phyloP scores from a whole-genome alignment of 1,140 invertebrate genomes.

The Phymorhynchus buccinoides region DNA sequence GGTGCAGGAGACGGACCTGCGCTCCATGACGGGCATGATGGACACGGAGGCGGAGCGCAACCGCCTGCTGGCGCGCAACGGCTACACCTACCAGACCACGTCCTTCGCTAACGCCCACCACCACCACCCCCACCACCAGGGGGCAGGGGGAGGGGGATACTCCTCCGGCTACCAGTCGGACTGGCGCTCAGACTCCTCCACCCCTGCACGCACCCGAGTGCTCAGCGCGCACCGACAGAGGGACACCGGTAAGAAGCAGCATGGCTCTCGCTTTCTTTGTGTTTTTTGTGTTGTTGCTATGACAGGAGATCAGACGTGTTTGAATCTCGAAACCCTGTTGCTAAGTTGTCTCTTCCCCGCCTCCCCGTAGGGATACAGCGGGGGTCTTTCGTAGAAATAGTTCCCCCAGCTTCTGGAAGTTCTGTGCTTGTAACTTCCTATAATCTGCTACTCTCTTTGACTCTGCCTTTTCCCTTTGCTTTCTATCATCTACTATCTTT shows the following conservation, averaged over 20 bases:
- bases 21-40: slow-evolving; percentile 51
- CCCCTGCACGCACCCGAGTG: slow-evolving; percentile 53
- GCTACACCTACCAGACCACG: slow-evolving; percentile 37
- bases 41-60: slow-evolving; percentile 59
- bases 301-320: too few species aligned
- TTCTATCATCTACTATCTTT: too few species aligned
- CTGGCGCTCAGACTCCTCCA: slow-evolving; percentile 57
- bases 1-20: slow-evolving; percentile 58
- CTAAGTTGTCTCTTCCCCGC: too few species aligned
- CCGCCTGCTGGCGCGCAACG: slow-evolving; percentile 50
- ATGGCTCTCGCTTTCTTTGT: neutral
- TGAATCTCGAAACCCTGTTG: too few species aligned
- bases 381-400: too few species aligned
- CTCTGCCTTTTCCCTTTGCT: too few species aligned
- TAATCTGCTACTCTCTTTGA: too few species aligned
- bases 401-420: too few species aligned
- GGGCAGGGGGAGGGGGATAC: neutral
- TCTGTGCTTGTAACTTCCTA: too few species aligned
- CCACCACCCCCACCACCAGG: neutral
- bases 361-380: too few species aligned
- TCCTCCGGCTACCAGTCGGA: slow-evolving; percentile 43
- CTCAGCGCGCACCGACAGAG: slow-evolving; percentile 55
- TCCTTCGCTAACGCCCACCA: neutral
- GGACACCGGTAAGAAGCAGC: slow-evolving; percentile 37
- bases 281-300: neutral